Base-by-base conservation (phyloP, 2,113 vertebrate genomes). In the Columba janthina region DNA sequence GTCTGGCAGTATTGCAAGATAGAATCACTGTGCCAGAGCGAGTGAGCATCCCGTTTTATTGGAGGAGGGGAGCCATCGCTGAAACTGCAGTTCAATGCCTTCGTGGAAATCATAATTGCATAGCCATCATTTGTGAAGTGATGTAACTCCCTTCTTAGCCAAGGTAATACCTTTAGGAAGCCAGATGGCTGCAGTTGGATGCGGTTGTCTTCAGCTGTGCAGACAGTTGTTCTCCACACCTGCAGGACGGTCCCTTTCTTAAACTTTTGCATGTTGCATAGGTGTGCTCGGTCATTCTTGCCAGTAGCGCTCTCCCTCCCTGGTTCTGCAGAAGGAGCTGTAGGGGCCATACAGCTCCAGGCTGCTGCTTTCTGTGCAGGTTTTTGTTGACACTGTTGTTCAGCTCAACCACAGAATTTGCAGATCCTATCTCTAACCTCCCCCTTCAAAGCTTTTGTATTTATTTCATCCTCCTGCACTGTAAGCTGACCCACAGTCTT, bases 41-140 rank as follows among this genome's bases (percentile, higher is more conserved):
- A 83, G 56, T 1, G 4, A 89, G 40, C 1, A 0, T 3, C 6
- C 3, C 1, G 56, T 16, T 75, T 42, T 31, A 24, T 0, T 65
- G 78, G 32, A 60, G 44, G 26, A 21, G 42, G 48, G 19, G 67
- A 67, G 74, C 7, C 13, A 4, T 8, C 28, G 44, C 3, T 70
- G 60, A 26, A 76, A 29, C 0, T 2, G 61, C 89, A 75, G 61
- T 28, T 87, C n/a, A 10, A 0, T 56, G 54, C 60, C 67, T 29
- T 93, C 60, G 1, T 24, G 73, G 91, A 81, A 86, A 31, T 29
- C 17, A 0, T 20, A 46, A 61, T 25, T n/a, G 28, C 21, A 2
- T 4, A 24, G 40, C 50, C 16, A 19, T 51, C 36, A 1, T 29
- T 36, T 73, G 40, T 79, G 15, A 54, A 69, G 56, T 57, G 62